A percentile compares a stretch with the other conserved stretches of the same genome.
phyloP scores from a whole-genome alignment of 2,113 vertebrate species.

The Heliornis fulica region DNA sequence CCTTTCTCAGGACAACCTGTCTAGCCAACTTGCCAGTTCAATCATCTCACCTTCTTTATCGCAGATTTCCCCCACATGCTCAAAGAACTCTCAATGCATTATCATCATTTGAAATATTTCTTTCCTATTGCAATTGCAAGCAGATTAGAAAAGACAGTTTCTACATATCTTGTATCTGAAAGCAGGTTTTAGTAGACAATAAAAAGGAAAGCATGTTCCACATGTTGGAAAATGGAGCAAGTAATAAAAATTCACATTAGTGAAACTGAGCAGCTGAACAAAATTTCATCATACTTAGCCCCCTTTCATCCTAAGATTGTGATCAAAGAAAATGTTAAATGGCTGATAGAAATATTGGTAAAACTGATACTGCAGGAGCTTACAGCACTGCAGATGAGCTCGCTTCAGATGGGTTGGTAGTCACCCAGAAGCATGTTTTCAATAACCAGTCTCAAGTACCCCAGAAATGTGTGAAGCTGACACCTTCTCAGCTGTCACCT shows the following conservation, averaged over 20 bases:
- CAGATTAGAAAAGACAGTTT: slow-evolving; percentile 5
- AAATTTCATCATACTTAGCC: slow-evolving; percentile 8
- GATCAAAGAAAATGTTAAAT: neutral
- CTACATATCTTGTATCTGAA: slow-evolving; percentile 4
- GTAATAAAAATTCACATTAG: slow-evolving; percentile 13
- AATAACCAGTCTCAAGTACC: neutral
- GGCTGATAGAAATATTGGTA: neutral
- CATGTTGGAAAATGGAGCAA: neutral
- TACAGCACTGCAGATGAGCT: neutral
- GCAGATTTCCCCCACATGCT: neutral
- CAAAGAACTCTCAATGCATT: neutral
- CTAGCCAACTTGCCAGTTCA: neutral
- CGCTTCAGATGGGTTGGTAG: neutral
- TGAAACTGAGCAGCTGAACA: neutral
- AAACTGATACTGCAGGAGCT: neutral
- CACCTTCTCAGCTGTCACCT: neutral
- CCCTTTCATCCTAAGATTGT: neutral
- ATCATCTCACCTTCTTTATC: neutral
- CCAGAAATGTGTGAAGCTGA: neutral
- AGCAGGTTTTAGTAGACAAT: neutral
- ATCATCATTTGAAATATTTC: neutral
- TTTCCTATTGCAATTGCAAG: slow-evolving; percentile 12
- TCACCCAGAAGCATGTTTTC: neutral
- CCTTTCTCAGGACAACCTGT: neutral
- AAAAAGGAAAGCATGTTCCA: neutral